These are phyloP conservation scores for Clarias fuscus DNA, from an alignment of 2,797 vertebrate species.

Conservation along the genomic window DNA sequence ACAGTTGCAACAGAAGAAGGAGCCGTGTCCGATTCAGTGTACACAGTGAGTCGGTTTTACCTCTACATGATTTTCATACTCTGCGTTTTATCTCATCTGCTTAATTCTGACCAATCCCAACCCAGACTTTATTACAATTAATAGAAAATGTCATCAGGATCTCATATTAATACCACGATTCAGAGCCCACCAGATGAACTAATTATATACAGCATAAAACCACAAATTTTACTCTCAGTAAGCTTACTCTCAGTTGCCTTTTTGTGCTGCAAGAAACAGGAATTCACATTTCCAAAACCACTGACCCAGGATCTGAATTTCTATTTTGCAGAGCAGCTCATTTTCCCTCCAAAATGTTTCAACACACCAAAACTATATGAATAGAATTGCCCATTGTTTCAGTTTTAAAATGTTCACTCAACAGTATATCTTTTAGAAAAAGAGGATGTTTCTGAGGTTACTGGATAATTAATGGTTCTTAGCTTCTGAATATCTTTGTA, in stretches of 20 bases:
- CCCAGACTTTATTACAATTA: background rate
- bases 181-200: background rate
- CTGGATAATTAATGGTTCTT: background rate
- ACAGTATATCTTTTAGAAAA: background rate
- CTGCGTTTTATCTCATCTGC: background rate
- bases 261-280: slow-evolving; percentile 9
- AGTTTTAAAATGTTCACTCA: background rate
- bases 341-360: background rate
- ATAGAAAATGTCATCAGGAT: background rate
- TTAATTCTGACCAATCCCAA: background rate
- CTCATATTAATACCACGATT: background rate
- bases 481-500: background rate
- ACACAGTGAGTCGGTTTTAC: slow-evolving; percentile 67
- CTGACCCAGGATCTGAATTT: slow-evolving; percentile 15
- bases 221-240: background rate
- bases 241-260: slow-evolving; percentile 7
- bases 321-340: background rate
- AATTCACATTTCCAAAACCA: slow-evolving; percentile 17
- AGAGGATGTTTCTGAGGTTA: background rate
- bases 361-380: background rate
- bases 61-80: background rate
- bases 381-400: background rate
- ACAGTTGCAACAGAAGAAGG: slow-evolving; percentile 11
- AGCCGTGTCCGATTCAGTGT: slow-evolving; percentile 63
- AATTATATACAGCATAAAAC: background rate